These are phyloP conservation scores for Neuroscelio doddi DNA, from an alignment of 2,888 invertebrate genomes.

Conservation along the genomic window DNA sequence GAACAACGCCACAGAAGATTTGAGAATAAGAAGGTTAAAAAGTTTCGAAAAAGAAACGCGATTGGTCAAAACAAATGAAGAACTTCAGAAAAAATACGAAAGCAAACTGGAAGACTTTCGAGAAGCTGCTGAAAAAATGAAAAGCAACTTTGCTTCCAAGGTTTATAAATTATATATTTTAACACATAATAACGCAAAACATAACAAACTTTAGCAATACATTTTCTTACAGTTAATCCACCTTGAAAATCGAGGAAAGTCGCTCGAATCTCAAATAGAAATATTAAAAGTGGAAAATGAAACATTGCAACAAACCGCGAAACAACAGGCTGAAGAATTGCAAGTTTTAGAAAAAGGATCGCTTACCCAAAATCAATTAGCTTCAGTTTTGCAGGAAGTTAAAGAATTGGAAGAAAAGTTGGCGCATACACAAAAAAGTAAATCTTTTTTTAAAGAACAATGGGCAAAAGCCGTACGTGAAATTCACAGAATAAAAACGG, in stretches of 20 bases:
- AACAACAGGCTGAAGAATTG: slow-evolving; percentile 58
- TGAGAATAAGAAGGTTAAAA: slow-evolving; percentile 73
- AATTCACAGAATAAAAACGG: slow-evolving; percentile 77
- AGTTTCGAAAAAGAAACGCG: slow-evolving; percentile 75
- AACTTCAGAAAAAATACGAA: slow-evolving; percentile 76
- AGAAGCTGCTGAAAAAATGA: slow-evolving; percentile 76
- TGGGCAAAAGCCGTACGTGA: slow-evolving; percentile 82
- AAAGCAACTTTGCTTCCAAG: slow-evolving; percentile 76
- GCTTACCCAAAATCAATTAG: slow-evolving; percentile 79
- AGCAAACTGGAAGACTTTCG: slow-evolving; percentile 76
- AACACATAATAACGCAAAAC: background rate
- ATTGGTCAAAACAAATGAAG: slow-evolving; percentile 75
- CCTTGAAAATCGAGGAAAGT: slow-evolving; percentile 59
- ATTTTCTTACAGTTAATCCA: slow-evolving; percentile 50
- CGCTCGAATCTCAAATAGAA: slow-evolving; percentile 58
- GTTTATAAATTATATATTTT: slow-evolving; percentile 63
- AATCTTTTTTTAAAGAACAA: slow-evolving; percentile 83
- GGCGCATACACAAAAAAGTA: slow-evolving; percentile 78
- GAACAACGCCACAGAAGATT: slow-evolving; percentile 77
- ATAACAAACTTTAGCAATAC: background rate
- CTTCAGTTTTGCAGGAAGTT: slow-evolving; percentile 79
- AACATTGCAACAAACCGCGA: slow-evolving; percentile 52
- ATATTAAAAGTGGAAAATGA: slow-evolving; percentile 59
- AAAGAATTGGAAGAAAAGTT: slow-evolving; percentile 79
- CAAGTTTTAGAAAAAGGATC: slow-evolving; percentile 73